A percentile compares a stretch with the other conserved stretches of the same genome.
Evolutionary conservation across 2,797 vertebrate species (phyloP).

Genomic region (Neopelma chrysocephalum): DNA sequence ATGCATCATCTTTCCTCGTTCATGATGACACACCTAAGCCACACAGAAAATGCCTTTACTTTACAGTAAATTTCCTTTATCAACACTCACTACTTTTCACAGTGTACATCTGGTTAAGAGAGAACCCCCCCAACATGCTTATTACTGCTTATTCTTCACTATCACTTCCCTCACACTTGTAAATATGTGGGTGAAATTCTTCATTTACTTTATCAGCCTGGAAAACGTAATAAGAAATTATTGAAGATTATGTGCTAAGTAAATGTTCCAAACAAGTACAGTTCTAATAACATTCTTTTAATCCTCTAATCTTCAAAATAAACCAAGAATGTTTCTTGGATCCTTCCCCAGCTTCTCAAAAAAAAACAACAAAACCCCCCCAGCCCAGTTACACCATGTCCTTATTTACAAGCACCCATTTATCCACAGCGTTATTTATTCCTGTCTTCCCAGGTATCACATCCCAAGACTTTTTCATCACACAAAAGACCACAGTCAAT

Average conservation of each 20-base stretch:
- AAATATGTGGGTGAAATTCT: not conserved
- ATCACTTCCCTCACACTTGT: not conserved
- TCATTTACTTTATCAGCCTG: not conserved
- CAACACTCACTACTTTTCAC: not conserved
- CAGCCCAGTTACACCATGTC: not conserved
- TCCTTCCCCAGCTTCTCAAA: not conserved
- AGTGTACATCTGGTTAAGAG: not conserved
- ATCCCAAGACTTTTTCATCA: not conserved
- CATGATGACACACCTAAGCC: rapidly evolving
- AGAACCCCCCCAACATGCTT: not conserved
- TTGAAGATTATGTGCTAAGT: not conserved
- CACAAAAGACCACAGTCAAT: not conserved
- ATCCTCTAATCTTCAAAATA: not conserved
- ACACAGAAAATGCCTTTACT: not conserved
- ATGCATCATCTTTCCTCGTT: rapidly evolving
- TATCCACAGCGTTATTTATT: not conserved
- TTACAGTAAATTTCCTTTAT: not conserved
- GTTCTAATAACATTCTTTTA: not conserved
- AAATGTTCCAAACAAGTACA: not conserved
- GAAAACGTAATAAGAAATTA: not conserved
- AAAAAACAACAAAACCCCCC: not conserved
- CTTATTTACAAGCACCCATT: not conserved
- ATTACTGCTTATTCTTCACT: not conserved
- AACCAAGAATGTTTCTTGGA: not conserved
- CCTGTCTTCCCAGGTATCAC: not conserved